phyloP scores from a whole-genome alignment of 2,797 vertebrate genomes.

The Microcaecilia unicolor region DNA sequence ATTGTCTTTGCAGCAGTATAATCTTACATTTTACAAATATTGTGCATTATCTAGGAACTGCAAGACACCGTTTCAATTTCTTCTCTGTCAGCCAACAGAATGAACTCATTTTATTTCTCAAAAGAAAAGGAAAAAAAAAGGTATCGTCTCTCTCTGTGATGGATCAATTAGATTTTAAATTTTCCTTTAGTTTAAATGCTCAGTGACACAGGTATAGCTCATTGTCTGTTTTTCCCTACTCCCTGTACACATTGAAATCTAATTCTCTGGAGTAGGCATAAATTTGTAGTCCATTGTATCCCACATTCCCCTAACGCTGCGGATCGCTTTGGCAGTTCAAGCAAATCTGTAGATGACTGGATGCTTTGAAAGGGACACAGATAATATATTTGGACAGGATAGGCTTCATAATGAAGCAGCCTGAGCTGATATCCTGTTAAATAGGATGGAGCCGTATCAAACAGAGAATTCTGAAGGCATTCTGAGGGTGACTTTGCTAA shows the following conservation, averaged over 20 bases:
- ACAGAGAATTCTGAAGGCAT: neutral
- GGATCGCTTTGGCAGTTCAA: neutral
- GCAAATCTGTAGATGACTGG: neutral
- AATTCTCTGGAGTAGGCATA: neutral
- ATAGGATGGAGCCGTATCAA: neutral
- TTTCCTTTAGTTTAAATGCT: too few species aligned
- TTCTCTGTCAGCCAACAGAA: too few species aligned
- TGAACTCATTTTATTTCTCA: too few species aligned
- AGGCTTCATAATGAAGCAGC: neutral
- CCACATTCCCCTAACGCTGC: neutral
- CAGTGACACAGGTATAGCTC: too few species aligned
- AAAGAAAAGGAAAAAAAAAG: too few species aligned
- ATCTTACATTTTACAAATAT: conserved; percentile 47
- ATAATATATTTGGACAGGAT: neutral
- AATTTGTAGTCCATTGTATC: neutral
- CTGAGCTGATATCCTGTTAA: neutral
- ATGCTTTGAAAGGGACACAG: neutral
- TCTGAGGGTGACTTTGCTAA: conserved; percentile 1
- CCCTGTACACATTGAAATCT: rapidly evolving
- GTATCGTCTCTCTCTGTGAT: too few species aligned
- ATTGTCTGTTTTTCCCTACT: neutral
- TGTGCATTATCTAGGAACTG: conserved; percentile 34
- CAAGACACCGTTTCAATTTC: too few species aligned
- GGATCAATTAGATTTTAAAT: too few species aligned
- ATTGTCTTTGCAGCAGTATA: conserved; percentile 43